phyloP scores from a whole-genome alignment of 2,797 vertebrate genomes.

The Diceros bicornis region DNA sequence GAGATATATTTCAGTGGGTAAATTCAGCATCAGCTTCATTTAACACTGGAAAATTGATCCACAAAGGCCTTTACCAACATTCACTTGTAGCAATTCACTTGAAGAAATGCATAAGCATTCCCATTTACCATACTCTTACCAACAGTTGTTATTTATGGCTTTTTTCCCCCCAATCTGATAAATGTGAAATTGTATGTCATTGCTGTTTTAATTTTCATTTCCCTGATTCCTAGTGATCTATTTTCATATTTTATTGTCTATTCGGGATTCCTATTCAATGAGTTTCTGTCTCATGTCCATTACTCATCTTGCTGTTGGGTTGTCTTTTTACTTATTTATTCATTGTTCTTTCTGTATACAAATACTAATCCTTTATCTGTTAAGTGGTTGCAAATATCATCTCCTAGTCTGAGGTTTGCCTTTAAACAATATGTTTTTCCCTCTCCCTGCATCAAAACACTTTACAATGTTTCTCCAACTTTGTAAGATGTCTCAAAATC shows the following conservation, averaged over 20 bases:
- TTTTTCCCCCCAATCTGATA: background rate
- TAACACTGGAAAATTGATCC: background rate
- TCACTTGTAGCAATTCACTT: slow-evolving; percentile 2
- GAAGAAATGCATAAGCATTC: background rate
- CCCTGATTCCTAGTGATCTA: background rate
- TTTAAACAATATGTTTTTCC: background rate
- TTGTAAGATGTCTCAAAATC: background rate
- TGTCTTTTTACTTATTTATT: background rate
- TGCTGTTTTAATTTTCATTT: background rate
- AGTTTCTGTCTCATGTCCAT: background rate
- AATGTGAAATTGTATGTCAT: background rate
- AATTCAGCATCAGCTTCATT: background rate
- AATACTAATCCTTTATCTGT: background rate
- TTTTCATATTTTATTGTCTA: background rate
- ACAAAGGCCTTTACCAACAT: background rate
- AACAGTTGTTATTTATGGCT: background rate
- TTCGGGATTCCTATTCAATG: background rate
- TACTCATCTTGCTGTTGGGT: background rate
- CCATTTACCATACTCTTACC: background rate
- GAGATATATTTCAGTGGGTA: background rate
- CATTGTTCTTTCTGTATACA: background rate
- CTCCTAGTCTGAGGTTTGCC: background rate
- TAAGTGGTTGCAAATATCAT: background rate
- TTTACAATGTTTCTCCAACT: background rate
- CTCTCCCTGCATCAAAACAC: background rate